phyloP scores from a whole-genome alignment of 2,888 invertebrate species.

The Tortrix viridana region DNA sequence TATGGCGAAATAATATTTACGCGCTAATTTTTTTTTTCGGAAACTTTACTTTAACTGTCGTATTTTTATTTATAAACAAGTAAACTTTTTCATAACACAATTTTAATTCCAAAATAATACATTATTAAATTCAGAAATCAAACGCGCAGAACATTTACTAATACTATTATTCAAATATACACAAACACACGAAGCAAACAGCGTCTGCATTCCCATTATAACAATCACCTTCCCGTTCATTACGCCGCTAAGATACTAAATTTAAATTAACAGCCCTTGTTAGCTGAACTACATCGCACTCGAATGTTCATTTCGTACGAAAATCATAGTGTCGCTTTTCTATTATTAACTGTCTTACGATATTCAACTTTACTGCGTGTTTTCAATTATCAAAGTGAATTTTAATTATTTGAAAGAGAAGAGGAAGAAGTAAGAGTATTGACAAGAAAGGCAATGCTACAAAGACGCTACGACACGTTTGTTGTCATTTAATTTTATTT shows the following conservation, averaged over 20 bases:
- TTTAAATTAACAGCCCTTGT: conserved; percentile 83
- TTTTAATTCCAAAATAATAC: no score
- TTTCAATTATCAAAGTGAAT: neutral
- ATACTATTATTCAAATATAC: conserved; percentile 9
- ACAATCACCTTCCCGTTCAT: conserved; percentile 82
- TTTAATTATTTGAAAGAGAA: no score
- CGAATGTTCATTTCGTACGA: conserved; percentile 75
- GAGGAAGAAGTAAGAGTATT: no score
- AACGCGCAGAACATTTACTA: neutral
- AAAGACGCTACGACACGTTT: no score
- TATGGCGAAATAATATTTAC: no score
- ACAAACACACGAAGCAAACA: conserved; percentile 42
- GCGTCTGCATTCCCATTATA: conserved; percentile 75
- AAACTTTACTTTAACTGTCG: no score
- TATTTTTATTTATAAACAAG: no score
- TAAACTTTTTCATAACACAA: no score
- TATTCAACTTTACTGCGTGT: conserved; percentile 3
- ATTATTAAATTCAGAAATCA: no score
- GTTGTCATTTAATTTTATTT: no score
- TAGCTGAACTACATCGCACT: conserved; percentile 76
- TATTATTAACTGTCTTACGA: conserved; percentile 17
- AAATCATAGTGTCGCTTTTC: conserved; percentile 54
- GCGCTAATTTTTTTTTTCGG: no score
- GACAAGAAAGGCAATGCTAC: no score
- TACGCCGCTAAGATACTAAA: conserved; percentile 81